Evolutionary conservation across 2,113 vertebrate genomes (phyloP).

Genomic region (Corvus cornix): DNA sequence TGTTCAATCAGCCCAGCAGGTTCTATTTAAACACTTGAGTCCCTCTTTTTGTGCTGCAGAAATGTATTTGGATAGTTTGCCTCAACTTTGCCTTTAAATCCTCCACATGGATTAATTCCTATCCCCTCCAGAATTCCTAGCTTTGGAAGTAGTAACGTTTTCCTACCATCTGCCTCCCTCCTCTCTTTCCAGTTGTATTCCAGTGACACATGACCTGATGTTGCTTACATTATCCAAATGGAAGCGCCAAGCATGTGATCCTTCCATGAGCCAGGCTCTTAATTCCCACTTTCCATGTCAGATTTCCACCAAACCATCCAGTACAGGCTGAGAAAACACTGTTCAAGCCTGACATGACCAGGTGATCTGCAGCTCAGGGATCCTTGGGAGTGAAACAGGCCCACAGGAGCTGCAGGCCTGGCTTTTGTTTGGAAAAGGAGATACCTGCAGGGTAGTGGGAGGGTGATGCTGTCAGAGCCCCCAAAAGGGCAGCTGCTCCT

Average conservation of each 20-base stretch:
- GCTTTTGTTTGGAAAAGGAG: neutral
- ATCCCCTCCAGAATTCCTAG: neutral
- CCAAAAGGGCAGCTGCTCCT: neutral
- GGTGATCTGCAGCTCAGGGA: neutral
- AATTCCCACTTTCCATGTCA: slow-evolving; percentile 51
- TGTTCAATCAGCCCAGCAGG: slow-evolving; percentile 8
- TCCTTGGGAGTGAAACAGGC: neutral
- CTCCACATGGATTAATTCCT: neutral
- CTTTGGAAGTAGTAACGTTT: slow-evolving; percentile 8
- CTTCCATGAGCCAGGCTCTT: neutral
- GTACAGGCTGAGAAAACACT: neutral
- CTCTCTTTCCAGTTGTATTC: slow-evolving; percentile 31
- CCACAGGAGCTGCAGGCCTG: neutral
- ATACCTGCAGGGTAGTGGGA: neutral
- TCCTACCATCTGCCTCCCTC: slow-evolving; percentile 28
- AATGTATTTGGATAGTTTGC: neutral
- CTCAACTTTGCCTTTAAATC: slow-evolving; percentile 21
- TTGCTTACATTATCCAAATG: slow-evolving; percentile 14
- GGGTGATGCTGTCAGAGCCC: neutral
- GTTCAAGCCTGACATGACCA: neutral
- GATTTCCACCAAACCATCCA: slow-evolving; percentile 12
- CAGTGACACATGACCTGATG: neutral
- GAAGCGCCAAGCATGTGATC: neutral
- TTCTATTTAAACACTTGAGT: slow-evolving; percentile 21
- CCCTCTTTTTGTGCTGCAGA: neutral